Base-by-base conservation (phyloP, 2,888 invertebrate species). In the Polymixis flavicincta region DNA sequence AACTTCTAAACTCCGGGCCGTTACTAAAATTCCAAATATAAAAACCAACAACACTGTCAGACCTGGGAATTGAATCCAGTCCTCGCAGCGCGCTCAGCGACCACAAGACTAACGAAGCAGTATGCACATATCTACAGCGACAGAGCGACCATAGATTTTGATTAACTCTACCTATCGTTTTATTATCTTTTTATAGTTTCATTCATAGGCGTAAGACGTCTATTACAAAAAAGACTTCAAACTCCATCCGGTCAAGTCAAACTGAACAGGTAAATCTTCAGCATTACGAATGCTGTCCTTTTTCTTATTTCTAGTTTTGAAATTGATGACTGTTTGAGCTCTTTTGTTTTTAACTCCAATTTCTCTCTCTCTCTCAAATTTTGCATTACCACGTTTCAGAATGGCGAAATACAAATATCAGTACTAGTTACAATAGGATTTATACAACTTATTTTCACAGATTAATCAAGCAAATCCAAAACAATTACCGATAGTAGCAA, bases 381-480 rank as follows among this genome's bases (percentile, higher is more conserved):
- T 52, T 37, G 22, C 32, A 11, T n/a, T 32, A n/a, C 19, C 2
- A 7, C 19, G 17, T n/a, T 28, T 22, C 22, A 61, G 14, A 60
- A 28, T 42, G 6, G 22, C 22, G 22, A 28, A 65, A 28, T 48
- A 48, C 6, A n/a, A 66, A 37, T 55, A 37, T 9, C 42, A 4
- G 9, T n/a, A 37, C 19, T 14, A 25, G 5, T 19, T 14, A 54
- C n/a, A 55, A 68, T 13, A n/a, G 17, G 45, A 25, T 52, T n/a
- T 50, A 48, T 13, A 6, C 2, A 42, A 32, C 19, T 14, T 9
- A 55, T 72, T 59, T 8, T 11, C 22, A 22, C 57, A 50, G 37
- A 54, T 48, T 57, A 71, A 25, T 48, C 17, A 50, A 75, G 14
- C 6, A 25, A 75, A 66, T 45, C 50, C 32, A 52, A 32, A 52